These are phyloP conservation scores for Ceramica pisi DNA, from an alignment of 2,888 invertebrate genomes.

Conservation along the genomic window DNA sequence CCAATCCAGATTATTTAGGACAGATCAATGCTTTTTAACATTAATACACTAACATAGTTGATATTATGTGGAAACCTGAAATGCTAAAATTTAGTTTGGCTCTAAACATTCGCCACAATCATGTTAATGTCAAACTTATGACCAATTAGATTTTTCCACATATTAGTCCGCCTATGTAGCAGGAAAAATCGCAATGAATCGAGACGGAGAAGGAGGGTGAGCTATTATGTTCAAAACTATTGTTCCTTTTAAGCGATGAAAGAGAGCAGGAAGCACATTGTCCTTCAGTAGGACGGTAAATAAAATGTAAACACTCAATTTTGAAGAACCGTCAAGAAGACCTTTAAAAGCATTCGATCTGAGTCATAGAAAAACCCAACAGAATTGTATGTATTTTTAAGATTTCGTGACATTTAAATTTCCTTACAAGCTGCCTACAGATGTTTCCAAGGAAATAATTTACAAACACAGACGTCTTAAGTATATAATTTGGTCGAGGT, in stretches of 20 bases:
- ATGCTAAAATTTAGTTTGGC: neutral
- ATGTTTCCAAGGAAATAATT: conserved; percentile 48
- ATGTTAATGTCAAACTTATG: neutral
- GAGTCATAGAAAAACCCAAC: conserved; percentile 38
- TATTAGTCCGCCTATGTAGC: neutral
- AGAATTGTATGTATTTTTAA: conserved; percentile 15
- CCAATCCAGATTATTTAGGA: neutral
- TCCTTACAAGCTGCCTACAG: conserved; percentile 18
- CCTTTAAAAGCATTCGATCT: neutral
- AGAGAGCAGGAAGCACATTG: neutral
- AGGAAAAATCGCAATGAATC: neutral
- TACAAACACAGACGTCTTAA: conserved; percentile 10
- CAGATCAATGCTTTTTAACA: neutral
- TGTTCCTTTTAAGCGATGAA: neutral
- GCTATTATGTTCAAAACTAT: neutral
- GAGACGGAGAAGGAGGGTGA: neutral
- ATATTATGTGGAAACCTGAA: too few relatives aligned
- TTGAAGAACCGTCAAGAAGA: neutral
- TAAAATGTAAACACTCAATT: neutral
- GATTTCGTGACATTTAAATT: conserved; percentile 43
- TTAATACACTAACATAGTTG: neutral
- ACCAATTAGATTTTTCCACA: neutral
- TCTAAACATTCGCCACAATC: neutral
- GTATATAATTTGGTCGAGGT: conserved; percentile 32
- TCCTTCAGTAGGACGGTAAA: neutral